These are phyloP conservation scores for Vidua chalybeata DNA, from an alignment of 2,113 vertebrate genomes.

Conservation along the genomic window DNA sequence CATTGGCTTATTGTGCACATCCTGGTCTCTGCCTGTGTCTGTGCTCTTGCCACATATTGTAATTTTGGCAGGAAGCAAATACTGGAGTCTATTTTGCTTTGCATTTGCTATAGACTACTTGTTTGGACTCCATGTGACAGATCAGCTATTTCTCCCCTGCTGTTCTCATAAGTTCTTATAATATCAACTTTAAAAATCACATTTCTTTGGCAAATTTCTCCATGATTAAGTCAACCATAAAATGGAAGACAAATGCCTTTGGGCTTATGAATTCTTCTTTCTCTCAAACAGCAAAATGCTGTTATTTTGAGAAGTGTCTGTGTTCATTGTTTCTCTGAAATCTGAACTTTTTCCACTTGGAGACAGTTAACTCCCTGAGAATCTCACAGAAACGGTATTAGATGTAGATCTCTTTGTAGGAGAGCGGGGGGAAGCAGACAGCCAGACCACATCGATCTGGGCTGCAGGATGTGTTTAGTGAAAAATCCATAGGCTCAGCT, in stretches of 20 bases:
- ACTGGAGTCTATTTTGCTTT: neutral
- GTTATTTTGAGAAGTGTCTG: constrained; percentile 28
- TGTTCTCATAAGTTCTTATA: neutral
- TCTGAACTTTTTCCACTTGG: constrained; percentile 53
- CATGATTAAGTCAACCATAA: neutral
- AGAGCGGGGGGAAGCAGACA: neutral
- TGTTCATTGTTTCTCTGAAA: constrained; percentile 59
- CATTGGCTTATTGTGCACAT: neutral
- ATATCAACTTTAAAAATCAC: constrained; percentile 15
- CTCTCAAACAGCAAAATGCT: neutral
- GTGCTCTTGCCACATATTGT: neutral
- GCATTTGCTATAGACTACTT: neutral
- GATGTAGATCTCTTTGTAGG: neutral
- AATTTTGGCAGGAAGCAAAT: neutral
- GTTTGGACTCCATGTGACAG: neutral
- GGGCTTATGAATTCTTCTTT: neutral
- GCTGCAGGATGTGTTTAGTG: neutral
- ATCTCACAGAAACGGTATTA: neutral
- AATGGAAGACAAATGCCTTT: constrained; percentile 35
- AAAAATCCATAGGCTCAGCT: constrained; percentile 16
- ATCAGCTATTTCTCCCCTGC: neutral
- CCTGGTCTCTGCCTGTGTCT: neutral
- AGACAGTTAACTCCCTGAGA: constrained; percentile 48
- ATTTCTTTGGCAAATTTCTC: constrained; percentile 33
- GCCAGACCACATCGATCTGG: neutral